phyloP scores from a whole-genome alignment of 1,140 invertebrate genomes.

The Cepaea nemoralis region DNA sequence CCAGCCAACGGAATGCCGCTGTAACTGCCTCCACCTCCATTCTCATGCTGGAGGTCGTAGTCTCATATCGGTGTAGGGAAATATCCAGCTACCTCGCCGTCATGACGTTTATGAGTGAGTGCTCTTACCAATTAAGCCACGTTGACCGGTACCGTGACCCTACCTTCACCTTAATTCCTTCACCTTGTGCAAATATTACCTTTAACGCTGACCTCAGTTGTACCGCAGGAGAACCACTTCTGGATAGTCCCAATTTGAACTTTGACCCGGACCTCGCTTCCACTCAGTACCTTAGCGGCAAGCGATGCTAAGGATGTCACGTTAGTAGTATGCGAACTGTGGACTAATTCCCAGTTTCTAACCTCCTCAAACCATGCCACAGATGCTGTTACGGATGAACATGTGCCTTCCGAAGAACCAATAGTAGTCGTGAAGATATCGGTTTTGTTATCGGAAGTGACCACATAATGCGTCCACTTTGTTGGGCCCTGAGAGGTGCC shows the following conservation, averaged over 20 bases:
- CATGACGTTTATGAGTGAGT: too few species aligned
- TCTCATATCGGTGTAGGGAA: too few species aligned
- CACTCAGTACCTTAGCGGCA: background rate
- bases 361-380: background rate
- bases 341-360: background rate
- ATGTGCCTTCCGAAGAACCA: background rate
- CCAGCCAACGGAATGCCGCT: too few species aligned
- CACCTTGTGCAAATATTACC: too few species aligned
- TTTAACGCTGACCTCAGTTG: background rate
- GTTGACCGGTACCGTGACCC: too few species aligned
- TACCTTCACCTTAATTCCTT: too few species aligned
- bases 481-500: background rate
- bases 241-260: background rate
- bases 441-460: background rate
- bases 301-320: background rate
- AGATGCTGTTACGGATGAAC: background rate
- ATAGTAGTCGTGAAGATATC: background rate
- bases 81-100: too few species aligned
- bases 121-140: too few species aligned
- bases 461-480: background rate
- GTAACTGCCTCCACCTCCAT: too few species aligned
- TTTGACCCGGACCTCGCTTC: constrained; percentile 11
- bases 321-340: background rate
- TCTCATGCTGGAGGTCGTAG: too few species aligned
- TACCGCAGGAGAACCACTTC: background rate